Evolutionary conservation across 2,888 invertebrate species (phyloP).

Genomic region (Sinohyriopsis cumingii): DNA sequence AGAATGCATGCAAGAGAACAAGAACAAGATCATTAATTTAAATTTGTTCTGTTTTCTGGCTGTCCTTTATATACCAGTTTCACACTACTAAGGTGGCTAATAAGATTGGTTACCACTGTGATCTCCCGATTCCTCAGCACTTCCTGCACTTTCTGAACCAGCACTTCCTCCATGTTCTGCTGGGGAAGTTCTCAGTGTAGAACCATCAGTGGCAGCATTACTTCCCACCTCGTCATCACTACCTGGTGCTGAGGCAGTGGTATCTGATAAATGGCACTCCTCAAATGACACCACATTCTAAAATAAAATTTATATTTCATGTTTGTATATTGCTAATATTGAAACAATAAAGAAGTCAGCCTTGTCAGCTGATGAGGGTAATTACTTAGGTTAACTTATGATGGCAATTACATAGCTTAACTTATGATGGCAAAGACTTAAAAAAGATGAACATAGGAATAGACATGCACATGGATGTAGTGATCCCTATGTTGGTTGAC

Average conservation of each 20-base stretch:
- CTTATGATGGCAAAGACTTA: too few species aligned
- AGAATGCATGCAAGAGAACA: too few species aligned
- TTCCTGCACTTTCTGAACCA: constrained; percentile 86
- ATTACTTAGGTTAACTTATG: neutral
- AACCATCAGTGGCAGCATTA: constrained; percentile 95
- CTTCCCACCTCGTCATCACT: constrained; percentile 93
- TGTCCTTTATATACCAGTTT: neutral
- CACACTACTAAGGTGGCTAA: constrained; percentile 8
- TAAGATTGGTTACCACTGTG: constrained; percentile 70
- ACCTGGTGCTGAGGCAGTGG: constrained; percentile 88
- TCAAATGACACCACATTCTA: constrained; percentile 64
- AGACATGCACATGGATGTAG: too few species aligned
- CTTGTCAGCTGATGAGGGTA: too few species aligned
- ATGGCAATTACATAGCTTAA: too few species aligned
- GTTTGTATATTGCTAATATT: neutral
- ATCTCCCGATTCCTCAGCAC: constrained; percentile 90
- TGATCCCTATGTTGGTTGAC: too few species aligned
- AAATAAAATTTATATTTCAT: constrained; percentile 1
- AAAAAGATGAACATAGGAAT: too few species aligned
- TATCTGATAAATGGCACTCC: constrained; percentile 83
- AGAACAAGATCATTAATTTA: too few species aligned
- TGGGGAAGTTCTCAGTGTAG: constrained; percentile 88
- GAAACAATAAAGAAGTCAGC: neutral
- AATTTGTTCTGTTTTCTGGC: too few species aligned
- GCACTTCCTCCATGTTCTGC: constrained; percentile 78